Evolutionary conservation across 1,140 invertebrate species (phyloP), one percentile per base, ranked within the genome.

Genomic region (Hylaeus anthracinus): DNA sequence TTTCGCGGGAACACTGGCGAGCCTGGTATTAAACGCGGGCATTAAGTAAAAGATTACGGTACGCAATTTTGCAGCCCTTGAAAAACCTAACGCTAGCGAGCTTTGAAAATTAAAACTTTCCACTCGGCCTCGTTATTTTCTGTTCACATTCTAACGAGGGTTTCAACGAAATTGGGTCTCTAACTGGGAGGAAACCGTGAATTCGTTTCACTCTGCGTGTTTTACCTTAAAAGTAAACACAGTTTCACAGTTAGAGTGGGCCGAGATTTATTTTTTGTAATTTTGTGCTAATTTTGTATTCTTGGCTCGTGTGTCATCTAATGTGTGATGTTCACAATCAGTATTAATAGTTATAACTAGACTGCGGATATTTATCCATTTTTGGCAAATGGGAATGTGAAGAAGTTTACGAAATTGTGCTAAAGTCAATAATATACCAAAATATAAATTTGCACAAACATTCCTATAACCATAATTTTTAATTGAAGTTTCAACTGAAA

Each of bases 31-130:
- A 61, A 70, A 70, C 5, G 65, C 10, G 26, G 5, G 2, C 45
- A 60, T 77, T 45, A 58, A 70, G n/a, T 41, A n/a, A n/a, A 12
- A 70, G 66, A 70, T 77, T 51, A 70, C 65, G 66, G 58, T 43
- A 14, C 39, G 67, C 48, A 60, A 71, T 78, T 51, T 71, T n/a
- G 37, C 12, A 1, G 1, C 45, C 10, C 48, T 78, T 63, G 43
- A 63, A 61, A 26, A 14, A 3, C 15, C 15, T 61, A 53, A 71
- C 10, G 6, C n/a, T 2, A 3, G 37, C 43, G 1, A 14, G 5
- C 56, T n/a, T 78, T 39, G 61, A 78, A 71, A 78, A 78, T 78
- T 71, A 70, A 71, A 78, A 71, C 10, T 37, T 43, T 3, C 6
- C 37, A 39, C 37, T 41, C 4, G 1, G 14, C 14, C 12, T 12